These are phyloP conservation scores for Psittacula derbiana DNA, from an alignment of 2,797 vertebrate species.

Conservation along the genomic window DNA sequence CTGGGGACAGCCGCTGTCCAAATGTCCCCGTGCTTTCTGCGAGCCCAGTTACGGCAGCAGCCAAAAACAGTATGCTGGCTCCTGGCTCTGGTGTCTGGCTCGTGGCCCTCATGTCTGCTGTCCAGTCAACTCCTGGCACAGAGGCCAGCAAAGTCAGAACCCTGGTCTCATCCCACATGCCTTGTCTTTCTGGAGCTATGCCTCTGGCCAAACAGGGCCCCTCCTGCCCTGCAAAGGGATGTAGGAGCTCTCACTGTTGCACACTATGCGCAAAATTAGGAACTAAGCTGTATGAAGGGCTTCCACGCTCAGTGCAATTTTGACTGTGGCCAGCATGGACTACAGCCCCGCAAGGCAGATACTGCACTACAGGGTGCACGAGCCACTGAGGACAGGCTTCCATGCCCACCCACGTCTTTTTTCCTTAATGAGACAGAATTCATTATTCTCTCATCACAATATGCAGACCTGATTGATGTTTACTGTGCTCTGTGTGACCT, in stretches of 20 bases:
- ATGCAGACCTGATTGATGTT: neutral
- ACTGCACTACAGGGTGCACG: neutral
- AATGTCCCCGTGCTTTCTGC: accelerated
- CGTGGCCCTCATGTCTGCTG: neutral
- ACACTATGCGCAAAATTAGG: accelerated
- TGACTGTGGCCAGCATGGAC: neutral
- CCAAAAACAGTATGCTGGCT: neutral
- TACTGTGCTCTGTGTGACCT: neutral
- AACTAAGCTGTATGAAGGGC: accelerated
- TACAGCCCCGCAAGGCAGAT: neutral
- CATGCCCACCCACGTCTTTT: neutral
- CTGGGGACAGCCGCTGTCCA: accelerated
- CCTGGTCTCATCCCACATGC: neutral
- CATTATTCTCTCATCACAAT: neutral
- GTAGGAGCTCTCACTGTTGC: neutral
- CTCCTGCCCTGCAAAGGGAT: accelerated
- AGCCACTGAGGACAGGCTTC: neutral
- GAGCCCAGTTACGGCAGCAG: neutral
- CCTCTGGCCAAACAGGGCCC: neutral
- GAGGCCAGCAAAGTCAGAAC: neutral
- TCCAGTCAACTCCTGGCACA: accelerated
- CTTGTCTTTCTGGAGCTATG: neutral
- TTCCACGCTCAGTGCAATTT: neutral
- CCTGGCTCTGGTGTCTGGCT: neutral
- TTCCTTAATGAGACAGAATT: neutral